Evolutionary conservation across 2,797 vertebrate species (phyloP).

Genomic region (Microctenopoma steveboyesi): DNA sequence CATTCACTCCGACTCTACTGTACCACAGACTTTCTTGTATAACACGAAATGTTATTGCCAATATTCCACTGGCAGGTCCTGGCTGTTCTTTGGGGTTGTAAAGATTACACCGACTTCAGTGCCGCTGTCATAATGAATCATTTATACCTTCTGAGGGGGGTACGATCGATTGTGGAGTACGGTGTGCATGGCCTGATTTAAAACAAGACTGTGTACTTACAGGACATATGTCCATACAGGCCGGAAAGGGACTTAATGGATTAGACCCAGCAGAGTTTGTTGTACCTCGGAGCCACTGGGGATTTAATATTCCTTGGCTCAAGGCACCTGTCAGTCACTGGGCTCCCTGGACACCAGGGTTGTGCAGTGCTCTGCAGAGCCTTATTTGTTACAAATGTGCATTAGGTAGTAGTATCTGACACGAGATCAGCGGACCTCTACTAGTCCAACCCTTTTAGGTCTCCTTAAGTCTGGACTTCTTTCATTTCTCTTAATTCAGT

Average conservation of each 20-base stretch:
- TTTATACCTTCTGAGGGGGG: conserved; percentile 31
- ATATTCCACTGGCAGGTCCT: not conserved
- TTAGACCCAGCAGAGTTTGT: conserved; percentile 16
- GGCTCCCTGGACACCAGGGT: too few relatives aligned
- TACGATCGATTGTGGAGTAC: conserved; percentile 36
- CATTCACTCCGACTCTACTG: not conserved
- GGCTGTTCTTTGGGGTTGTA: conserved; percentile 20
- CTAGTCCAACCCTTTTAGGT: too few relatives aligned
- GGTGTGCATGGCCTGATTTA: conserved; percentile 34
- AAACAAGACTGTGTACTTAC: conserved; percentile 26
- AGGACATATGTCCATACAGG: conserved; percentile 34
- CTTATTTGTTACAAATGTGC: conserved; percentile 10
- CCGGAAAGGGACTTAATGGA: conserved; percentile 25
- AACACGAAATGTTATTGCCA: conserved; percentile 29
- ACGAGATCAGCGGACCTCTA: too few relatives aligned
- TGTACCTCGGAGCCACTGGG: conserved; percentile 5
- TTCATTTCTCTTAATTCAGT: too few relatives aligned
- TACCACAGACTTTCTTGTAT: conserved; percentile 8
- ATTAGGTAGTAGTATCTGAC: too few relatives aligned
- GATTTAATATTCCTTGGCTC: conserved; percentile 7
- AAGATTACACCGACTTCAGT: conserved; percentile 31
- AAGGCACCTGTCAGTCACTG: too few relatives aligned
- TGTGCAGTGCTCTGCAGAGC: not conserved
- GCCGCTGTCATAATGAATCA: conserved; percentile 48
- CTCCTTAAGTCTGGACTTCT: too few relatives aligned